Conservation (phyloP, 2,113 vertebrate genomes). For the Chitala chitala region DNA sequence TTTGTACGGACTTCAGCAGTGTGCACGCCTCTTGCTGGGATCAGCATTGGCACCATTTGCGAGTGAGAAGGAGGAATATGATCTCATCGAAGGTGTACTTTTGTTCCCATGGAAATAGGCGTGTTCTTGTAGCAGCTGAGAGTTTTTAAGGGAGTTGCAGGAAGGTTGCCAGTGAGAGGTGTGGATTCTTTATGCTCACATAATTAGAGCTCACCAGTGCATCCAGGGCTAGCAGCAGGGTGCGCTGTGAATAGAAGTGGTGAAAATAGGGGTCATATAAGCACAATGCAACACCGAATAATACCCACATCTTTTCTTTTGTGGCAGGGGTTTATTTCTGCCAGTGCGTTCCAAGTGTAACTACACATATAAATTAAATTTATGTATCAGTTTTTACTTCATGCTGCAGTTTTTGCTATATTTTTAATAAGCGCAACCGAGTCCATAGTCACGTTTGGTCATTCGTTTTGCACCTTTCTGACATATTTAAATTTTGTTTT, state of each 20-base stretch:
- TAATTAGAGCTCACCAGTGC: conserved; percentile 70
- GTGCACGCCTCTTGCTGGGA: conserved; percentile 73
- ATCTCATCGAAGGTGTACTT: conserved; percentile 79
- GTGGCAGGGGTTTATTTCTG: conserved; percentile 12
- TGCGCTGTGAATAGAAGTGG: conserved; percentile 65
- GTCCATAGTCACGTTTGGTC: not conserved
- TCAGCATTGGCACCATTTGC: conserved; percentile 84
- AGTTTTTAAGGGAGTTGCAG: conserved; percentile 60
- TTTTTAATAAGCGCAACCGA: not conserved
- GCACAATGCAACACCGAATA: conserved; percentile 52
- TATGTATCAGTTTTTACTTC: too few species aligned
- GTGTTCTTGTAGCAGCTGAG: conserved; percentile 63
- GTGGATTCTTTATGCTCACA: conserved; percentile 48
- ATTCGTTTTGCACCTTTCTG: not conserved
- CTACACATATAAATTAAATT: not conserved
- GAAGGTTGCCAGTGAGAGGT: conserved; percentile 62
- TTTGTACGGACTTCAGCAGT: conserved; percentile 71
- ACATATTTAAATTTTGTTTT: conserved; percentile 41
- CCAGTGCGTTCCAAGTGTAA: not conserved
- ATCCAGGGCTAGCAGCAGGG: conserved; percentile 67
- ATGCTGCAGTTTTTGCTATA: conserved; percentile 15
- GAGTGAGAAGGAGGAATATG: conserved; percentile 75
- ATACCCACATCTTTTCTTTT: conserved; percentile 27
- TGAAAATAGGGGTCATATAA: conserved; percentile 59
- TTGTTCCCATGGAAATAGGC: conserved; percentile 76